phyloP scores from a whole-genome alignment of 2,797 vertebrate species.

The Poeciliopsis gracilis region DNA sequence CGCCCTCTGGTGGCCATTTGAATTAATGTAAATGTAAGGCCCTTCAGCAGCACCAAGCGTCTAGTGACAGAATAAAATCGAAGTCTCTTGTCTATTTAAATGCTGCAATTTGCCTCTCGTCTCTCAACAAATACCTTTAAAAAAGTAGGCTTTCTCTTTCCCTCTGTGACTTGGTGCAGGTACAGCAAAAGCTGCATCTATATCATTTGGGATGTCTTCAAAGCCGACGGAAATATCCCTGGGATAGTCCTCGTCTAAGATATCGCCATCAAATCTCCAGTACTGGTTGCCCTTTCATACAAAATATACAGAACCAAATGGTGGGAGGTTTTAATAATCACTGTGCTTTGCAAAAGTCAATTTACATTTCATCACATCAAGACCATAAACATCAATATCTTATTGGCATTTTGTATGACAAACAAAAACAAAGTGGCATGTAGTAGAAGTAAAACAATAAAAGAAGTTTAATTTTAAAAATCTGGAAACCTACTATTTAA shows the following conservation, averaged over 20 bases:
- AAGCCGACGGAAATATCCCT: constrained; percentile 89
- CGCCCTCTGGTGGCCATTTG: background rate
- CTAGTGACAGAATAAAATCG: background rate
- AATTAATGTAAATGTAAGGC: background rate
- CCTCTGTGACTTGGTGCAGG: constrained; percentile 83
- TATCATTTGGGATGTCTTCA: constrained; percentile 78
- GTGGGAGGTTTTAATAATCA: background rate
- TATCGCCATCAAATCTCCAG: constrained; percentile 91
- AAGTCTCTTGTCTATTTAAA: background rate
- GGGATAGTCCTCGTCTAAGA: constrained; percentile 86
- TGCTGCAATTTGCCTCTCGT: background rate
- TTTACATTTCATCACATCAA: background rate
- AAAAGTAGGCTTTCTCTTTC: constrained; percentile 92
- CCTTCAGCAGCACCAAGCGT: background rate
- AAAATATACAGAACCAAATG: constrained; percentile 2
- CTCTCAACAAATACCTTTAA: constrained; percentile 84
- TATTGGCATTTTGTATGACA: background rate
- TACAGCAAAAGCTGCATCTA: constrained; percentile 88
- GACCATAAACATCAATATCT: background rate
- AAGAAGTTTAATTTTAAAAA: background rate
- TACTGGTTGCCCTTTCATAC: constrained; percentile 85
- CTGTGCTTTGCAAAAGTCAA: background rate
- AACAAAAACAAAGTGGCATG: background rate
- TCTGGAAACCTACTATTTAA: background rate
- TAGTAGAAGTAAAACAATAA: background rate